Evolutionary conservation across 1,140 invertebrate species (phyloP), one percentile per base, ranked within the genome.

Genomic region (Melipona quadrifasciata): DNA sequence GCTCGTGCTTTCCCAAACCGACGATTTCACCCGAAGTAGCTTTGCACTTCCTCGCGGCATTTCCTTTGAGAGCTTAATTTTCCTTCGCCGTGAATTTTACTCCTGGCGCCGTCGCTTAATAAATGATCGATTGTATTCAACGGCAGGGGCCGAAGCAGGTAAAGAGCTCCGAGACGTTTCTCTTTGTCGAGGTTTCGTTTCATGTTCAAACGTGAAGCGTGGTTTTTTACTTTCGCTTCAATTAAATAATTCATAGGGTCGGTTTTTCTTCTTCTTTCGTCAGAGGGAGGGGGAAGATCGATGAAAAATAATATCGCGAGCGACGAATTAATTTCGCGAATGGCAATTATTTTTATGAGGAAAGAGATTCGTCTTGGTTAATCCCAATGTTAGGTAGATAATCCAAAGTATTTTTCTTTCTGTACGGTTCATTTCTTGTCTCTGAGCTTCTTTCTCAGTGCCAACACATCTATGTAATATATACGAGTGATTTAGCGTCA

Each of bases 61-160:
- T 83, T 70, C 74, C 73, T 77, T 77, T 83, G 34, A 58, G 64
- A 70, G 64, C 77, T 83, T 58, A 77, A 55, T 61, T 57, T 11
- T 47, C 51, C 51, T 17, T 8, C 53, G n/a, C 17, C 21, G 31
- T 53, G 74, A 83, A 70, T 70, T 55, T 70, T 70, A 47, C 34
- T 39, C 19, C 14, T 0, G 17, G 5, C 11, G 19, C 80, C 73
- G 76, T 58, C 57, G 24, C 21, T 82, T 82, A 82, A 82, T 82
- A 82, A 82, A 82, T 77, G 81, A 77, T 82, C 53, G 64, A 77
- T 57, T 24, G n/a, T 24, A 64, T 68, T 82, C 34, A 31, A 74
- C 8, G n/a, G 27, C 34, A 21, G 19, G 19, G 19, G 19, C 0
- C 8, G 39, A 55, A 24, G 65, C 27, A 77, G 4, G 73, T 14